These are phyloP conservation scores for Melanchra persicariae DNA, from an alignment of 2,888 invertebrate genomes.

Conservation along the genomic window DNA sequence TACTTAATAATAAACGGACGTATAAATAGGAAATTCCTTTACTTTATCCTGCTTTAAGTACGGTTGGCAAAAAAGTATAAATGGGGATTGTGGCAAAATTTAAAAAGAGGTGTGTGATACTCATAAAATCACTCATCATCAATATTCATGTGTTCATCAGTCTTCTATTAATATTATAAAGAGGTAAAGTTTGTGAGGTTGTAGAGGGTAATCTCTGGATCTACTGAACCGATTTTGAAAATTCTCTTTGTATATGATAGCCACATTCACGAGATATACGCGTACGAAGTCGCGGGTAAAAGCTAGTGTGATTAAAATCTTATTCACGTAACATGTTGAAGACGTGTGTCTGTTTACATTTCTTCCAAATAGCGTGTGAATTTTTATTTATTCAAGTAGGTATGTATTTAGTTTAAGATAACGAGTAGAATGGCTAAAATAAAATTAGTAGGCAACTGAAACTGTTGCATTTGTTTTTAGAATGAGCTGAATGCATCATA, in stretches of 20 bases:
- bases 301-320: neutral
- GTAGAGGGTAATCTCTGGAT: too few species aligned
- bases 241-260: too few species aligned
- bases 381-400: neutral
- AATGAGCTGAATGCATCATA: neutral
- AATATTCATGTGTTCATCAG: too few species aligned
- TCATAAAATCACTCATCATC: too few species aligned
- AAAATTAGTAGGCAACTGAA: neutral
- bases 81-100: neutral
- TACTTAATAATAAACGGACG: neutral
- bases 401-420: slow-evolving; percentile 19
- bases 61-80: neutral
- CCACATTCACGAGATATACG: too few species aligned
- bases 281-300: too few species aligned
- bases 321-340: neutral
- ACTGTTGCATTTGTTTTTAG: slow-evolving; percentile 1
- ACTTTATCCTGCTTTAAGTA: neutral
- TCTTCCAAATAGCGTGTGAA: neutral
- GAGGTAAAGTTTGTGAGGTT: too few species aligned
- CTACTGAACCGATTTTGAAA: too few species aligned
- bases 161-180: too few species aligned
- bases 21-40: neutral
- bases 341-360: slow-evolving; percentile 1
- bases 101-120: neutral
- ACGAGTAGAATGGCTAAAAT: neutral